Base-by-base conservation (phyloP, 2,113 vertebrate species). In the Cavia aperea region DNA sequence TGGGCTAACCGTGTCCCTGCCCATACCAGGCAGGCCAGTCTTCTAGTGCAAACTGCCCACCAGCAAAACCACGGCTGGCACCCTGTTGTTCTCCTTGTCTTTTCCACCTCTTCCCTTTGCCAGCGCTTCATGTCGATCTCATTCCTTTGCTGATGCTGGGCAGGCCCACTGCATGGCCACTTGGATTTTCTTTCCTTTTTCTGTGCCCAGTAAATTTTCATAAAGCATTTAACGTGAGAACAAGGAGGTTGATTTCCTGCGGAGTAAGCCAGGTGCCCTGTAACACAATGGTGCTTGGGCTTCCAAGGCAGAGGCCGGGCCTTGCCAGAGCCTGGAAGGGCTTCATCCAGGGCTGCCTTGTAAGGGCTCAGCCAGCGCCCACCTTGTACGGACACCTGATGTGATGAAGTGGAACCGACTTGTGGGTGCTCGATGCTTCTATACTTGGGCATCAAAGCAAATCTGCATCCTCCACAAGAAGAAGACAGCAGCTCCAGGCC, bases 211-310 rank as follows among this genome's bases (percentile, higher is more conserved):
- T 96, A 13, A 81, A 96, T 97, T 97, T 97, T 98, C 97, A 97
- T 96, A 97, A 97, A 97, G 97, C 95, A 95, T 97, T 97, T 97
- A 98, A 97, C 92, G 94, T 96, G 97, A 97, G 96, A 97, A 96
- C 97, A 97, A 97, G 97, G 96, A 96, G 97, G 97, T 97, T 98
- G 96, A 98, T 98, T 97, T 97, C 94, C 95, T 93, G 51, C 94
- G 93, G 92, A 87, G 96, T 93, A 93, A 97, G 97, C 96, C 97
- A 97, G 97, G 96, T 93, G 96, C 96, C 96, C 88, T 63, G 95
- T 96, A 97, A 97, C 96, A 95, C 96, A 96, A 97, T 96, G 92
- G 96, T 93, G 97, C 97, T 96, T 96, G 96, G 97, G 97, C 96
- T 96, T 96, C 96, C 93, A 97, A 97, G 97, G 97, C 96, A 96